Evolutionary conservation across 2,113 vertebrate species (phyloP), one percentile per base, ranked within the genome.

Genomic region (Argyrosomus japonicus): DNA sequence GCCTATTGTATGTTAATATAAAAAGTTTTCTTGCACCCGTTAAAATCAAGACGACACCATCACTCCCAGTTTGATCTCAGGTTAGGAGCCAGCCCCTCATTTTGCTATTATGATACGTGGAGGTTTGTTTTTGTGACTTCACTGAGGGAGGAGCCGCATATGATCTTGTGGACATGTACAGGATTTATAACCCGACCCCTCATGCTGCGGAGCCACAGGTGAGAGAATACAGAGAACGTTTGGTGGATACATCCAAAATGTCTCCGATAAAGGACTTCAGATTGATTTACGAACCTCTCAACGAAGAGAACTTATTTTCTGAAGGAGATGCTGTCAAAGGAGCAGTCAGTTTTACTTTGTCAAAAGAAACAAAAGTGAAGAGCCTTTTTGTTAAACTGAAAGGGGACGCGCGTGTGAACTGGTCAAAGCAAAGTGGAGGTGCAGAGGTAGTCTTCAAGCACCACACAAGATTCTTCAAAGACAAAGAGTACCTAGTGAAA

Each of bases 391-490:
- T 95, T 0, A 94, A 94, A 82, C 58, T 27, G 2, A 95, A 90
- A 70, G 93, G 94, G 0, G 88, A 90, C 1, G 92, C 91, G 1
- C 0, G 48, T 0, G 93, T 93, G 0, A 2, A 6, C 12, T 95
- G 95, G 93, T 56, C 51, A 0, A 87, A 89, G 3, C 58, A 71
- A 0, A 12, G 0, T 0, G 85, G 76, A 1, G 81, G 93, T 0
- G 1, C 17, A 0, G 36, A 1, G 2, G 1, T 15, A 0, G 0
- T 3, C 18, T 0, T 79, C 36, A 36, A 36, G 89, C 82, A 56
- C 5, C 25, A 84, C 47, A 85, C 51, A 75, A 88, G 77, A 79
- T 94, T 89, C 62, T 93, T 95, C 19, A 94, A 95, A 76, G 2
- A 89, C 5, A 95, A 95, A 51, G 36, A 82, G 6, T 58, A 62